Evolutionary conservation across 2,888 invertebrate species (phyloP), one percentile per base, ranked within the genome.

Genomic region (Apodemia duryi): DNA sequence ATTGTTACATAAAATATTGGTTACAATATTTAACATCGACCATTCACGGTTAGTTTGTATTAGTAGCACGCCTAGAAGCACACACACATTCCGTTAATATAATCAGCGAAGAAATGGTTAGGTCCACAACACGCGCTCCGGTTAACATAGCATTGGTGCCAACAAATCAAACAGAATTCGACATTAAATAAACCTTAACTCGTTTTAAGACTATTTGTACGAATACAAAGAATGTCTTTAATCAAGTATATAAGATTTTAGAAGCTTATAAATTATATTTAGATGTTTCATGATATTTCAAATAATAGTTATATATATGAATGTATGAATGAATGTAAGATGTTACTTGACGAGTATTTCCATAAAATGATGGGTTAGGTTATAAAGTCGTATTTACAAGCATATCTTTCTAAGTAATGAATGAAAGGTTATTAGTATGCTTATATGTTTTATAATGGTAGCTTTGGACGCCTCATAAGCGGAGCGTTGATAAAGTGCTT

Each of bases 41-140:
- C 63, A 68, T 64, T 67, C 67, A 74, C 74, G 68, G 74, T 78
- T 77, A 78, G 75, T 85, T 77, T 78, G 82, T 83, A 78, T 87
- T 85, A 86, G 84, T 86, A 84, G 87, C 88, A 90, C 86, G 88
- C 83, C 83, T 82, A 88, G 71, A 89, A 89, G 90, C 90, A 85
- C 83, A 86, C 80, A 75, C 75, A 80, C 87, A 87, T 87, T 85
- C 86, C 79, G 81, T 84, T 84, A 84, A 78, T 77, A 77, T 69
- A 72, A 73, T 72, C 71, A 79, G 79, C 76, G 73, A 72, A 79
- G 76, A 76, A 78, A 78, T 67, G 77, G 76, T 83, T 78, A 80
- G 75, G 74, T 76, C 74, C 76, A 73, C 68, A 73, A 73, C 77
- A 76, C 80, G 77, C 76, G 77, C 82, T 79, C 80, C 75, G 62